phyloP scores from a whole-genome alignment of 2,113 vertebrate species.

The Kryptolebias marmoratus region DNA sequence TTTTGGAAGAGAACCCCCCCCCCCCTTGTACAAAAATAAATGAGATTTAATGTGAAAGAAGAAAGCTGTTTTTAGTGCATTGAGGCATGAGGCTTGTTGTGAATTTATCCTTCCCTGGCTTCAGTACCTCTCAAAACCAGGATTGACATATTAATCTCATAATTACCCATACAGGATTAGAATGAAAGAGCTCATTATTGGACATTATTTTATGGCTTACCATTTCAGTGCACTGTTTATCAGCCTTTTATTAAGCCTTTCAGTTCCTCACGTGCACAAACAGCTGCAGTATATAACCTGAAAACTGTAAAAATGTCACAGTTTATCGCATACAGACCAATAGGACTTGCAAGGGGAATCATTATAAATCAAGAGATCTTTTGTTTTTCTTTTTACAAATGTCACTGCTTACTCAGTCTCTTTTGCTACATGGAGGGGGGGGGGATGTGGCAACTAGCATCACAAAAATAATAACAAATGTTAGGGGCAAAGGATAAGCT shows the following conservation, averaged over 20 bases:
- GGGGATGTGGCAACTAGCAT: too few species aligned
- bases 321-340: neutral
- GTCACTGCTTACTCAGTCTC: neutral
- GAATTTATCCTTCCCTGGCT: constrained; percentile 62
- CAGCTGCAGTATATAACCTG: constrained; percentile 12
- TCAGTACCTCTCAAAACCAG: constrained; percentile 67
- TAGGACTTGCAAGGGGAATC: neutral
- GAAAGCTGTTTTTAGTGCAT: constrained; percentile 35
- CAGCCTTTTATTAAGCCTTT: constrained; percentile 28
- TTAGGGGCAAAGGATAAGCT: neutral
- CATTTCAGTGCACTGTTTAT: constrained; percentile 52
- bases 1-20: constrained; percentile 62
- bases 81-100: constrained; percentile 46
- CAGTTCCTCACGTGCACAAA: constrained; percentile 23
- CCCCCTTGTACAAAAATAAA: constrained; percentile 34
- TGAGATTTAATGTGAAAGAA: constrained; percentile 65
- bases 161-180: constrained; percentile 76
- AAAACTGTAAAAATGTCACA: constrained; percentile 22
- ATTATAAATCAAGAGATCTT: neutral
- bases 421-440: neutral
- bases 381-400: neutral
- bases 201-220: constrained; percentile 72
- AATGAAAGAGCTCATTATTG: constrained; percentile 75
- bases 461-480: neutral
- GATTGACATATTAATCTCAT: constrained; percentile 76